Percentiles rank a stretch among this genome's conserved stretches.
These are phyloP conservation scores for Phragmatobia fuliginosa DNA, from an alignment of 2,888 invertebrate genomes.

Conservation along the genomic window DNA sequence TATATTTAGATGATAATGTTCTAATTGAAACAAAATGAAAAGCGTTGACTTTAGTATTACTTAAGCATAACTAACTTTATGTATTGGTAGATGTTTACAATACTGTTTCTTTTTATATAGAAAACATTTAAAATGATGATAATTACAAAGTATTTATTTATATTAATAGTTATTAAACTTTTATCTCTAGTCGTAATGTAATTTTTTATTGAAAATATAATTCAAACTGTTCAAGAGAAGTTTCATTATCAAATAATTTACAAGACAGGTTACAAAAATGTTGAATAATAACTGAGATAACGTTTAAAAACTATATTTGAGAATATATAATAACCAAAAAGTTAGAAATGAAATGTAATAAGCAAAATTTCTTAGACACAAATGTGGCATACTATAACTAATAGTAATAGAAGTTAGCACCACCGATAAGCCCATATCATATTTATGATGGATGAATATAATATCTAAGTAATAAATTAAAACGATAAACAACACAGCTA, in stretches of 20 bases:
- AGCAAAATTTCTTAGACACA: background rate
- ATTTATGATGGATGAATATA: background rate
- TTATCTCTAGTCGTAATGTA: too few species aligned
- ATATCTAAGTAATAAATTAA: background rate
- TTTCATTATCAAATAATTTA: background rate
- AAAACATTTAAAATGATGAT: too few species aligned
- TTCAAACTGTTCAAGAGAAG: too few species aligned
- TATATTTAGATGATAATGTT: too few species aligned
- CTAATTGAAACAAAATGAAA: too few species aligned
- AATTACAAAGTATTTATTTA: too few species aligned
- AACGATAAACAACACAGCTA: background rate
- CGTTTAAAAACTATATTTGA: background rate
- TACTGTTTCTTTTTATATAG: too few species aligned
- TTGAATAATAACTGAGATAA: background rate
- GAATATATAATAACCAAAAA: background rate
- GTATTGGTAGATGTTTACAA: too few species aligned
- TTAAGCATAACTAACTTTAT: too few species aligned
- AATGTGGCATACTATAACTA: background rate
- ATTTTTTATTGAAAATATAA: too few species aligned
- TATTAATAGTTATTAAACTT: too few species aligned
- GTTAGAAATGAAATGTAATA: background rate
- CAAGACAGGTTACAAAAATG: background rate
- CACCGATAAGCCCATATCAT: background rate
- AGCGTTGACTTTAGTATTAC: too few species aligned
- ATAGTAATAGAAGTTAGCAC: background rate